Base-by-base conservation (phyloP, 2,113 vertebrate genomes). In the Anoura caudifer region DNA sequence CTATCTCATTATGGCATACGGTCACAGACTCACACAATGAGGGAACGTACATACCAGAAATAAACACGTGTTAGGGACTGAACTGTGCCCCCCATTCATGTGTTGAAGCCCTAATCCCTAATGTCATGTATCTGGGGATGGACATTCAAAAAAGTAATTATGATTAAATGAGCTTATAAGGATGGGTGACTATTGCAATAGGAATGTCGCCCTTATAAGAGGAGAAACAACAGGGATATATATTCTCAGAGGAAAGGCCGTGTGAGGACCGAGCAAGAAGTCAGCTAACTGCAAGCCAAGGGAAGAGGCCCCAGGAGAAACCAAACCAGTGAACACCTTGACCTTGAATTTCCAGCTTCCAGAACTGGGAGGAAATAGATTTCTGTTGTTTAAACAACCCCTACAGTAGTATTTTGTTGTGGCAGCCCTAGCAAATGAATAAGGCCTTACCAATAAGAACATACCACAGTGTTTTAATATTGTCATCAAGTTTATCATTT, bases 1-100 rank as follows among this genome's bases (percentile, higher is more conserved):
- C 95, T 97, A 91, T 96, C 97, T 93, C 89, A 95, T 81, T 61
- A 54, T 81, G 94, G 69, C 94, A 45, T 70, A n/a, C 83, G 87
- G 87, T 70, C 89, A 89, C 89, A 98, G 93, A 50, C 28, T 97
- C 92, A 95, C 41, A 72, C 84, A 97, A 69, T 38, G 70, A 85
- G 94, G 96, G 83, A 97, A 91, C 3, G 90, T 73, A 92, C 79
- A 95, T 87, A 89, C 80, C 47, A 96, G 70, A 95, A 54, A 96
- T 87, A 76, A 98, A 91, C 24, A 19, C 28, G 85, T 92, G 24
- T 41, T 73, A 56, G 16, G 31, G 17, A 45, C 56, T 75, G 5
- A 76, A 43, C 61, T 22, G 33, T 7, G 0, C 50, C 50, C 16
- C 16, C 10, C 6, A 20, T 19, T 85, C 22, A 80, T 22, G 36